phyloP scores from a whole-genome alignment of 2,113 vertebrate genomes.

The Pseudolaguvia tuberculata region DNA sequence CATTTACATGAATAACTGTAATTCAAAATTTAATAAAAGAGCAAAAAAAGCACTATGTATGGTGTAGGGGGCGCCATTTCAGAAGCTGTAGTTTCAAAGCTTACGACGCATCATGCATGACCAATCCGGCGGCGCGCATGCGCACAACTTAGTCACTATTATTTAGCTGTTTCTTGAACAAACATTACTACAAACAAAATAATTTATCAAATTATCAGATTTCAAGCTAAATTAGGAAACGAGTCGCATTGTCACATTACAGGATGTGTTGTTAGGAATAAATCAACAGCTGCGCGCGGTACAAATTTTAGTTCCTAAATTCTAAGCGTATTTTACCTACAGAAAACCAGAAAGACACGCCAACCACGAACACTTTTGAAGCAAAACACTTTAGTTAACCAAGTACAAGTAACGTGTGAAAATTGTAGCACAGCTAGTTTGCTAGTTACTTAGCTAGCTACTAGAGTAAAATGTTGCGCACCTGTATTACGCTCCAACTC shows the following conservation, averaged over 20 bases:
- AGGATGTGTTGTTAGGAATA: not conserved
- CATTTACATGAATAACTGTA: too few species aligned
- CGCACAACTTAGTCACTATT: not conserved
- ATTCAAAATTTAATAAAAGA: too few species aligned
- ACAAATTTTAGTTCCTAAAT: not conserved
- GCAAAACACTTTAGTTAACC: too few species aligned
- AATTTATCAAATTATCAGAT: not conserved
- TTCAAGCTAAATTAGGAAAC: not conserved
- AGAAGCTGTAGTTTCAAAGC: slow-evolving; percentile 23
- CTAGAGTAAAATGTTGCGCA: slow-evolving; percentile 1
- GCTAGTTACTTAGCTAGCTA: slow-evolving; percentile 18
- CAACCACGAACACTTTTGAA: not conserved
- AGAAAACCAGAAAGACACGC: not conserved
- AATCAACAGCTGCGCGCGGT: not conserved
- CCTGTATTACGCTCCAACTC: slow-evolving; percentile 33
- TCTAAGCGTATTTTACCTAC: not conserved
- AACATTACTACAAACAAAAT: not conserved
- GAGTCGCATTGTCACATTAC: not conserved
- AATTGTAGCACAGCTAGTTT: not conserved
- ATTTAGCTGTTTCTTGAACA: not conserved
- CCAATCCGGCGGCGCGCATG: slow-evolving; percentile 15
- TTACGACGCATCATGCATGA: slow-evolving; percentile 28
- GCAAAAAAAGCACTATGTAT: not conserved
- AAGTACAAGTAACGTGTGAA: not conserved
- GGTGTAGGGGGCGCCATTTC: not conserved